Conservation (phyloP, 2,113 vertebrate species). For the Arothron firmamentum region DNA sequence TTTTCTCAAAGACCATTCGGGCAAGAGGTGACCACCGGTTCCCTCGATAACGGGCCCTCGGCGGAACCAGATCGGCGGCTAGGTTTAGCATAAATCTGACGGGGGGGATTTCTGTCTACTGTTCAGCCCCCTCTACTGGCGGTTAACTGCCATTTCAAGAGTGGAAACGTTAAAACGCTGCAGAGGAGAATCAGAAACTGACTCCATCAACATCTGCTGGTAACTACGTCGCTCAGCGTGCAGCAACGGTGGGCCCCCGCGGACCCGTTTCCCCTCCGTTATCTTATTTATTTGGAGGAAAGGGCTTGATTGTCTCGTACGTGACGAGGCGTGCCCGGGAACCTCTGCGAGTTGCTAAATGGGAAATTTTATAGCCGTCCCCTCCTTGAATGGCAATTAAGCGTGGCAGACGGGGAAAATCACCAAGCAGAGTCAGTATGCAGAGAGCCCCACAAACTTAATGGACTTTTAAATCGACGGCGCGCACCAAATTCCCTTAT, state of each 20-base stretch:
- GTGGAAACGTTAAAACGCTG: conserved; percentile 54
- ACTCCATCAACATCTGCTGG: conserved; percentile 60
- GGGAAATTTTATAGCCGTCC: conserved; percentile 66
- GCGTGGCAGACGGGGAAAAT: conserved; percentile 58
- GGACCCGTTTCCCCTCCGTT: conserved; percentile 17
- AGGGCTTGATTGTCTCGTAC: conserved; percentile 58
- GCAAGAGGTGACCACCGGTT: too few species aligned
- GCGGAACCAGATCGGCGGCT: too few species aligned
- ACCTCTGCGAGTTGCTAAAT: conserved; percentile 62
- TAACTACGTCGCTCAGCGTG: conserved; percentile 52
- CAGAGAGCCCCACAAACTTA: conserved; percentile 72
- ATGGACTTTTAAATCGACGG: conserved; percentile 79
- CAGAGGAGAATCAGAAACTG: conserved; percentile 57
- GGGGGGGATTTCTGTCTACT: conserved; percentile 25
- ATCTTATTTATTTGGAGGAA: conserved; percentile 65
- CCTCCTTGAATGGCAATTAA: conserved; percentile 76
- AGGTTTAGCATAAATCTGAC: too few species aligned
- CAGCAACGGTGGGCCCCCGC: conserved; percentile 48
- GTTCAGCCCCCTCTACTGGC: conserved; percentile 26
- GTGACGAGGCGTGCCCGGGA: conserved; percentile 52
- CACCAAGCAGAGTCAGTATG: conserved; percentile 66
- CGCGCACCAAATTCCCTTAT: conserved; percentile 72
- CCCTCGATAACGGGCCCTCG: too few species aligned
- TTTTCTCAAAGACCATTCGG: too few species aligned
- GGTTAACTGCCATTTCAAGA: conserved; percentile 40